phyloP scores from a whole-genome alignment of 2,888 invertebrate species.

The Apotomis betuletana region DNA sequence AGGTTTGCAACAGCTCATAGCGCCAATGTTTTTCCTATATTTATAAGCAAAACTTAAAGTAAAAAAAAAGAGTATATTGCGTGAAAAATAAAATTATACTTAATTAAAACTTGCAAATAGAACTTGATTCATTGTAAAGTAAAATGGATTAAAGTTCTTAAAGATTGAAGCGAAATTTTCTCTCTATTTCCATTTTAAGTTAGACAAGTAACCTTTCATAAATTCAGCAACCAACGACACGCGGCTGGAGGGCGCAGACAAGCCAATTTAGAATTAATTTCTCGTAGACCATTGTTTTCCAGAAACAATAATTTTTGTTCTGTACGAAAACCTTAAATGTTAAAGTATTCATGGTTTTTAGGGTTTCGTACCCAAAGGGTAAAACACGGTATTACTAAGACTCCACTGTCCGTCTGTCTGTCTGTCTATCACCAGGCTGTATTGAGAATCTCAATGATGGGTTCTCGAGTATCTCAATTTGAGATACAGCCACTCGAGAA shows the following conservation, averaged over 20 bases:
- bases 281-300: constrained; percentile 5
- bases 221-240: constrained; percentile 6
- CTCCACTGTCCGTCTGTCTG: no score
- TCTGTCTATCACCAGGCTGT: no score
- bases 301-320: background rate
- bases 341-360: background rate
- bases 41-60: no score
- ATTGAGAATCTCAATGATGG: no score
- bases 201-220: background rate
- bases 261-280: constrained; percentile 23
- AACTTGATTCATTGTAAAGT: no score
- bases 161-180: background rate
- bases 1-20: no score
- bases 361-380: no score
- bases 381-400: no score
- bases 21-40: no score
- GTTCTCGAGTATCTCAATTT: no score
- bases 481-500: no score
- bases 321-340: background rate
- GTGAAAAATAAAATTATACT: background rate
- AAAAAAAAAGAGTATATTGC: background rate
- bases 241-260: background rate
- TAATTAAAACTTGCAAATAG: background rate
- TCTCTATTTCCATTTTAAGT: constrained; percentile 2
- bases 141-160: background rate